Conservation (phyloP, 2,797 vertebrate genomes). For the Taenioides sp. region DNA sequence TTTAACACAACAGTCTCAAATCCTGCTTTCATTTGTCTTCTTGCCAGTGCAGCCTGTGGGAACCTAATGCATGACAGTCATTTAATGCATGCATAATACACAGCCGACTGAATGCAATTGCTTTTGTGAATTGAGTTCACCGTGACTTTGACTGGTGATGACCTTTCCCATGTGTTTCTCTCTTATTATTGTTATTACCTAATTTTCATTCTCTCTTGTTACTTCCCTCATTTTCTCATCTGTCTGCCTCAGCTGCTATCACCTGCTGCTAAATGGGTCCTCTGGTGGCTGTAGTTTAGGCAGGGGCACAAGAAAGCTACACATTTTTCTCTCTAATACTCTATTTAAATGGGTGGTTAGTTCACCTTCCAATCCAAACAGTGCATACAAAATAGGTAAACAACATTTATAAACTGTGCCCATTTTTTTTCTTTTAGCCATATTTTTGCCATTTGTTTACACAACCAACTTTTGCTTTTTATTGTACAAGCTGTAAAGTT, state of each 20-base stretch:
- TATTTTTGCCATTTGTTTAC: conserved; percentile 11
- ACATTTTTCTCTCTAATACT: conserved; percentile 38
- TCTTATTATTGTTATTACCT: conserved; percentile 9
- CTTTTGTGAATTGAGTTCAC: conserved; percentile 18
- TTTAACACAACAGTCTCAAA: conserved; percentile 16
- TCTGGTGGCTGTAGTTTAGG: conserved; percentile 33
- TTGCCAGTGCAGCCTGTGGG: neutral
- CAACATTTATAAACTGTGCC: conserved; percentile 31
- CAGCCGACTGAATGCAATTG: neutral
- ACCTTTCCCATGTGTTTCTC: conserved; percentile 8
- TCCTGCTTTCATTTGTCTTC: conserved; percentile 6
- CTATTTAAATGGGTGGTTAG: conserved; percentile 45
- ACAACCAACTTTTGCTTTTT: neutral
- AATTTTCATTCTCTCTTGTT: neutral
- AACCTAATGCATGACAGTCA: conserved; percentile 6
- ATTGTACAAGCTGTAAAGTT: neutral
- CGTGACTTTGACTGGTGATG: conserved; percentile 11
- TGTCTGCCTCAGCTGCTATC: conserved; percentile 12
- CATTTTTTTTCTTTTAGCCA: conserved; percentile 15
- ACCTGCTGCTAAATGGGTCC: conserved; percentile 8
- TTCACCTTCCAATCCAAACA: conserved; percentile 17
- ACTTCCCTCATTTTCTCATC: conserved; percentile 9
- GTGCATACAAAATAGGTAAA: conserved; percentile 5
- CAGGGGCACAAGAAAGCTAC: conserved; percentile 25
- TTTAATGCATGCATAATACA: conserved; percentile 10